Evolutionary conservation across 2,113 vertebrate species (phyloP).

Genomic region (Spermophilus dauricus): DNA sequence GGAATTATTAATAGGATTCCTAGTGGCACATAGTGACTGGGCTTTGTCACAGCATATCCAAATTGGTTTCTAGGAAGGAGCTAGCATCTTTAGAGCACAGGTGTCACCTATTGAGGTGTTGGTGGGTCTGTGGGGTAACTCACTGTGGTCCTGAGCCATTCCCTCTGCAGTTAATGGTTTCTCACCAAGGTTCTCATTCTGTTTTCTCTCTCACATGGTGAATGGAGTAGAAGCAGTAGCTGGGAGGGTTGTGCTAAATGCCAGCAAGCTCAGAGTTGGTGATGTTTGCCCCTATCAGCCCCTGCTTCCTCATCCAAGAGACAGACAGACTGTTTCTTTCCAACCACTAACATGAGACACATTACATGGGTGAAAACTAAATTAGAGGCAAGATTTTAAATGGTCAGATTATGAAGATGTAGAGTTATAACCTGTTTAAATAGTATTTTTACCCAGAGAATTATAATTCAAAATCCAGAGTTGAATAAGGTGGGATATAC

Average conservation of each 20-base stretch:
- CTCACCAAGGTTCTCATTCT: background rate
- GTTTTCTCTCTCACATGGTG: background rate
- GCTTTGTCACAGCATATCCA: background rate
- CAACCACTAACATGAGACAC: background rate
- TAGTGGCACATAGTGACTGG: background rate
- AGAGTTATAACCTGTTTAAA: conserved; percentile 32
- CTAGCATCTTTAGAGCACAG: background rate
- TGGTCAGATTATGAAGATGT: background rate
- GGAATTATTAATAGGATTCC: background rate
- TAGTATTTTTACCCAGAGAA: background rate
- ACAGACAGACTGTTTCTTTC: background rate
- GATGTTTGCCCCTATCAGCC: background rate
- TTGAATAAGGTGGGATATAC: background rate
- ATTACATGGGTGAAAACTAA: background rate
- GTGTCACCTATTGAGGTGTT: background rate
- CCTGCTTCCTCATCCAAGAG: background rate
- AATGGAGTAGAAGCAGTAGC: background rate
- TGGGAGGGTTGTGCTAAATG: background rate
- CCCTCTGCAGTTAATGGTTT: background rate
- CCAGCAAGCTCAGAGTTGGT: background rate
- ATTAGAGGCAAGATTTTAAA: conserved; percentile 39
- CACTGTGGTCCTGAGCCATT: background rate
- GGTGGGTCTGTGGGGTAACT: background rate
- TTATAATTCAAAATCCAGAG: conserved; percentile 16
- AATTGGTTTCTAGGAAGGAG: background rate